Conservation (phyloP, 2,888 invertebrate genomes). For the Mythimna loreyi region DNA sequence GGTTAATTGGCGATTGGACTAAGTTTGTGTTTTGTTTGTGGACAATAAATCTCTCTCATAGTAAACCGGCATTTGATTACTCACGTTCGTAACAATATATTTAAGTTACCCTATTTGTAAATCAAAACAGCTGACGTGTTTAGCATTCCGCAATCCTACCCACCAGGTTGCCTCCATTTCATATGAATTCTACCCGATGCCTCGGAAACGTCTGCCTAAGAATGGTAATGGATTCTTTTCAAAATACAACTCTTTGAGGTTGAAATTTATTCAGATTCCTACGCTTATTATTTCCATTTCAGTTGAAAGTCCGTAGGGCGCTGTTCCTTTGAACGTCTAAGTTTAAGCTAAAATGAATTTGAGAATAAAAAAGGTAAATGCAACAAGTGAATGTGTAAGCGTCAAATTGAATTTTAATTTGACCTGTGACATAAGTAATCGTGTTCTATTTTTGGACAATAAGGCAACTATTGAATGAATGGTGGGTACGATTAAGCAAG, state of each 20-base stretch:
- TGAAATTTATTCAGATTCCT: constrained; percentile 39
- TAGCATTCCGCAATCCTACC: constrained; percentile 33
- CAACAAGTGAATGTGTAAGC: constrained; percentile 1
- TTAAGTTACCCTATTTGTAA: constrained; percentile 35
- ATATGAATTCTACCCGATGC: constrained; percentile 32
- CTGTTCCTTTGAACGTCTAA: constrained; percentile 11
- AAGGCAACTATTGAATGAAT: too few species aligned
- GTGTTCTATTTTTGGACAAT: neutral
- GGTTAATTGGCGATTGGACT: too few species aligned
- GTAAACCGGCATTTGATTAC: too few species aligned
- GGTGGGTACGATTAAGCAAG: too few species aligned
- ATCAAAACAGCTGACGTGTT: constrained; percentile 44
- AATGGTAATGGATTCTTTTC: constrained; percentile 53
- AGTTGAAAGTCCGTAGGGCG: neutral
- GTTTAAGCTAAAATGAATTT: constrained; percentile 2
- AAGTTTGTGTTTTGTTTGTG: too few species aligned
- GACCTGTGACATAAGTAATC: neutral
- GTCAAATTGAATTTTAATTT: neutral
- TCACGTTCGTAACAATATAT: too few species aligned
- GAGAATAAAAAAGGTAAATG: neutral
- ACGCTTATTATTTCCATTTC: constrained; percentile 33
- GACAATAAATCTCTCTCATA: too few species aligned
- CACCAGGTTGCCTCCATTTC: constrained; percentile 27
- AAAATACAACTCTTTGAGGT: constrained; percentile 34
- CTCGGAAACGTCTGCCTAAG: constrained; percentile 28